phyloP scores from a whole-genome alignment of 2,888 invertebrate genomes.

The Plebejus melissa region DNA sequence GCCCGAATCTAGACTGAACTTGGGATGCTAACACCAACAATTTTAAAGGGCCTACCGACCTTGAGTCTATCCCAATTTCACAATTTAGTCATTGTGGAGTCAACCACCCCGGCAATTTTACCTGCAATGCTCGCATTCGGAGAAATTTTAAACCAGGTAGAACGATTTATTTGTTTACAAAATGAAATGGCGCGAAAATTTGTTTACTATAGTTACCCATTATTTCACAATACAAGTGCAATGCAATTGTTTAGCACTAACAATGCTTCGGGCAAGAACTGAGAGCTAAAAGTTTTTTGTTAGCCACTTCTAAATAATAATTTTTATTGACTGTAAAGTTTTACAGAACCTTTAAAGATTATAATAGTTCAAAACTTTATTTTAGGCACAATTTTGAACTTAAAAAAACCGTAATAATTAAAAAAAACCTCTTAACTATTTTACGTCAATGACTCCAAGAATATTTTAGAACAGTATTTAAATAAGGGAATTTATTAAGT shows the following conservation, averaged over 20 bases:
- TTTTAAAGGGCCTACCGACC: conserved; percentile 71
- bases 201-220: conserved; percentile 51
- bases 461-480: not conserved
- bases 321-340: not conserved
- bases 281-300: not conserved
- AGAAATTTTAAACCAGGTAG: conserved; percentile 53
- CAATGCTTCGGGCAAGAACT: conserved; percentile 6
- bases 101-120: conserved; percentile 50
- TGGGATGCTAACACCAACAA: conserved; percentile 63
- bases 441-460: not conserved
- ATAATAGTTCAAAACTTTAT: not conserved
- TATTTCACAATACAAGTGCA: conserved; percentile 19
- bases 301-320: not conserved
- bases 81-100: conserved; percentile 54
- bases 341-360: not conserved
- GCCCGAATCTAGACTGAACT: conserved; percentile 71
- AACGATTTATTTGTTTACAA: conserved; percentile 63
- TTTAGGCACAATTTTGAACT: not conserved
- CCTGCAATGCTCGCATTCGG: conserved; percentile 45
- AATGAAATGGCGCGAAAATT: conserved; percentile 64
- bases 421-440: not conserved
- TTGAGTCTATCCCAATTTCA: conserved; percentile 64
- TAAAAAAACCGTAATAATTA: not conserved
- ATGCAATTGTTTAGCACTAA: conserved; percentile 13
- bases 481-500: too few relatives aligned